Evolutionary conservation across 2,113 vertebrate species (phyloP).

Genomic region (Phainopepla nitens): DNA sequence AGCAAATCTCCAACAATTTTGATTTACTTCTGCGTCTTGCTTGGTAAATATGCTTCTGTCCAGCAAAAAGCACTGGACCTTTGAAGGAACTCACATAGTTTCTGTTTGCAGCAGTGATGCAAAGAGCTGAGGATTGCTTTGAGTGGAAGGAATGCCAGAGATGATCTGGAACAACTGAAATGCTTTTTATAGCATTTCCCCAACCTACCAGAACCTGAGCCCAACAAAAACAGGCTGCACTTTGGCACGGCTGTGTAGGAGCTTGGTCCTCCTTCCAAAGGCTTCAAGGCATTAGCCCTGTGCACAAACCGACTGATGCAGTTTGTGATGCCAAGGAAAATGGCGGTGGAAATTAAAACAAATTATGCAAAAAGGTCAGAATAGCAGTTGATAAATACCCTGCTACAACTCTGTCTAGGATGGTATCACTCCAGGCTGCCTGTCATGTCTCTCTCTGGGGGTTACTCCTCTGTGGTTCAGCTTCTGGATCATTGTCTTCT

Average conservation of each 20-base stretch:
- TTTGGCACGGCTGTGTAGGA: not conserved
- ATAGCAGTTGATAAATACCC: not conserved
- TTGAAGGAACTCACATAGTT: not conserved
- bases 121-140: not conserved
- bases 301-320: not conserved
- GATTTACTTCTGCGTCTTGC: not conserved
- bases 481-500: not conserved
- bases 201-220: not conserved
- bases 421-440: not conserved
- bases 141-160: not conserved
- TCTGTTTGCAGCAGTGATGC: not conserved
- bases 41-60: not conserved
- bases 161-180: not conserved
- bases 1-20: not conserved
- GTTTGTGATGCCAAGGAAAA: not conserved
- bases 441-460: not conserved
- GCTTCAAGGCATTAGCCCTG: rapidly evolving
- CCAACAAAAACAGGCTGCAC: not conserved
- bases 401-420: not conserved
- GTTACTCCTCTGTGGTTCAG: not conserved
- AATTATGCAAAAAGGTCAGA: not conserved
- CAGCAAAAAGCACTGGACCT: not conserved
- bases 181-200: not conserved
- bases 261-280: not conserved
- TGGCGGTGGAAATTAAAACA: not conserved